Percentiles rank a stretch among this genome's conserved stretches.
Evolutionary conservation across 53 echinoderm and acorn worm genomes (phyloP).

Genomic region (Antedon mediterranea): DNA sequence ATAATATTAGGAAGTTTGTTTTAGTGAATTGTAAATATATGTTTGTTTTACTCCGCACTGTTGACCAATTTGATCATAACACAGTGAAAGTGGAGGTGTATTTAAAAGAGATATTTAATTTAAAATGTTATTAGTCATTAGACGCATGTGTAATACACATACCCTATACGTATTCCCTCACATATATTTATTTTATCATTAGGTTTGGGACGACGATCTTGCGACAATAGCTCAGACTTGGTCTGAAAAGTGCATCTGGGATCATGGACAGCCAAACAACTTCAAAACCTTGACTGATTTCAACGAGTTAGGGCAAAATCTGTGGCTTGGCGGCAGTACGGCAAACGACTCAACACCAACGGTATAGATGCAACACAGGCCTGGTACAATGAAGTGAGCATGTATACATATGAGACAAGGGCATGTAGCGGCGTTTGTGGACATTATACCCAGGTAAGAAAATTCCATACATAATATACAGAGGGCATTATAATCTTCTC

Average conservation of each 20-base stretch:
- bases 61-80: too few species aligned
- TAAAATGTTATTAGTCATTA: too few species aligned
- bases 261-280: constrained; percentile 54
- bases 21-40: too few species aligned
- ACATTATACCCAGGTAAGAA: constrained; percentile 80
- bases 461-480: too few species aligned
- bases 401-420: constrained; percentile 33
- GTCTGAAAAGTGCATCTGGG: constrained; percentile 61
- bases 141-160: too few species aligned
- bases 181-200: background rate
- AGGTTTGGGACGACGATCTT: constrained; percentile 68
- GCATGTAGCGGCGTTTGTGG: constrained; percentile 46
- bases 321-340: constrained; percentile 35
- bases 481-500: too few species aligned
- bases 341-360: constrained; percentile 12
- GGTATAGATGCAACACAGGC: constrained; percentile 24
- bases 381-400: constrained; percentile 59
- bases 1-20: too few species aligned
- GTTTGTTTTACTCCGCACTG: too few species aligned
- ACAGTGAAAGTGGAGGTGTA: too few species aligned
- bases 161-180: too few species aligned
- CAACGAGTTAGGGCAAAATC: constrained; percentile 55
- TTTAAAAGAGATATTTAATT: too few species aligned
- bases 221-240: constrained; percentile 78
- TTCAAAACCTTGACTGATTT: constrained; percentile 48